Conservation (phyloP, 2,888 invertebrate species). For the Leptogaster cylindrica region DNA sequence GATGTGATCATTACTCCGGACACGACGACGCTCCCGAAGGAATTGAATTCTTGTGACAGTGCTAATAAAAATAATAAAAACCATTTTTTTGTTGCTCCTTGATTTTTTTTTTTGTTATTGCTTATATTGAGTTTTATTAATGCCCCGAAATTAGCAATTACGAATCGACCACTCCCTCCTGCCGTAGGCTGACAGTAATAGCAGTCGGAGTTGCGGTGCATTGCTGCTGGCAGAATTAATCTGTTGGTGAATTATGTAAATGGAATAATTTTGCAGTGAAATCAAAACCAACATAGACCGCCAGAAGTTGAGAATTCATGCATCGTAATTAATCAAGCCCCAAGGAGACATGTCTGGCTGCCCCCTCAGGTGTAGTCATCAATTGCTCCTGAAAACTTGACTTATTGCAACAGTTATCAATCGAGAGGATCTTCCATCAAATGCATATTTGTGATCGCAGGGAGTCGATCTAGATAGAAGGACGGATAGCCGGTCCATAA, state of each 20-base stretch:
- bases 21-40: not conserved
- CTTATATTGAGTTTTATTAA: not conserved
- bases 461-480: not conserved
- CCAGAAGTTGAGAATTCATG: not conserved
- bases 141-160: not conserved
- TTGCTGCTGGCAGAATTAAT: not conserved
- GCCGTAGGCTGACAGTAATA: too few species aligned
- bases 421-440: not conserved
- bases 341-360: not conserved
- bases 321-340: not conserved
- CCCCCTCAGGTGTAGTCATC: not conserved
- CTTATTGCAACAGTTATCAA: not conserved
- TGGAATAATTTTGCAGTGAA: not conserved
- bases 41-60: too few species aligned
- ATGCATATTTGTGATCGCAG: not conserved
- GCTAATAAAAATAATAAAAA: not conserved
- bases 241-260: not conserved
- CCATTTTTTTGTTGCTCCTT: not conserved
- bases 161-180: too few species aligned
- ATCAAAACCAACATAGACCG: not conserved
- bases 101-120: not conserved
- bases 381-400: not conserved
- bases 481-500: not conserved
- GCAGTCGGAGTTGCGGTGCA: too few species aligned
- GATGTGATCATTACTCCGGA: not conserved